Evolutionary conservation across 2,797 vertebrate species (phyloP), one percentile per base, ranked within the genome.

Genomic region (Echeneis naucrates): DNA sequence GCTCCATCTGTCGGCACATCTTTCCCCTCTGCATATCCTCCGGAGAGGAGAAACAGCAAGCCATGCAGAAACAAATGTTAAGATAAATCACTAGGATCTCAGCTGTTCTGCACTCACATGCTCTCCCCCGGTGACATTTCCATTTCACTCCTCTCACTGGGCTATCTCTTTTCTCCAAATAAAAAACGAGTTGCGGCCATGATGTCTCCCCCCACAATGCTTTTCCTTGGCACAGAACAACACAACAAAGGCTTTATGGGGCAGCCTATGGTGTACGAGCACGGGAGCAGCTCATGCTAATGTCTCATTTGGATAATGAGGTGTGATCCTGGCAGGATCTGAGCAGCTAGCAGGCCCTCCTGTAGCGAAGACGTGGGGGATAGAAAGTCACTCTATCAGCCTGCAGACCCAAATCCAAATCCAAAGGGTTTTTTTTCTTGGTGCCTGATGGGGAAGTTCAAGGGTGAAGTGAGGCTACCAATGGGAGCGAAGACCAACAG

Each of bases 241-340:
- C 76, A 52, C 74, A 72, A 75, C 44, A 27, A 58, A 82, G 77
- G 74, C 80, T 89, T 88, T 86, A 82, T 72, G 77, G 71, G 74
- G 60, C 9, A 21, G 70, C 79, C 79, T 75, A 69, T 27, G 68
- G 78, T 61, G 83, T 45, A 68, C 27, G 51, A 81, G 78, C 55
- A n/a, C 62, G 71, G 68, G 58, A 76, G 83, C 42, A 44, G 65
- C 79, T 71, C 82, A 84, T 88, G 85, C 87, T 93, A 94, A 94
- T 89, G 90, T 89, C 90, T 93, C 89, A 89, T 93, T 90, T 92
- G 90, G 91, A 94, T 94, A 94, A 94, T 92, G 93, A 94, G 89
- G 85, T 84, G 87, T 82, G 87, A 90, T 90, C 80, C 87, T 83
- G 82, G 88, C 83, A 75, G 79, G 79, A 83, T 85, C 40, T 53